phyloP scores from a whole-genome alignment of 2,113 vertebrate genomes.

The Nothoprocta perdicaria region DNA sequence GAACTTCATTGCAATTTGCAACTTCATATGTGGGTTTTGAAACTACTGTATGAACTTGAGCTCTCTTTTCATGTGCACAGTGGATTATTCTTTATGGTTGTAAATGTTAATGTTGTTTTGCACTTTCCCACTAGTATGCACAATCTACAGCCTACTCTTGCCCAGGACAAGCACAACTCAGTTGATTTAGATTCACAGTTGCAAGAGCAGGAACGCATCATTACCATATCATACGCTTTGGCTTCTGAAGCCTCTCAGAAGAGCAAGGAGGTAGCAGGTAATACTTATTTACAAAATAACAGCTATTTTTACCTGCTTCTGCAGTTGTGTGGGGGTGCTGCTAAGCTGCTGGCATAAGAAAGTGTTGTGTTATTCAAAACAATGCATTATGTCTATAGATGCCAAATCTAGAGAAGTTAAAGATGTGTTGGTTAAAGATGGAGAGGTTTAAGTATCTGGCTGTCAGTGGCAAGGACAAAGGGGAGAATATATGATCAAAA shows the following conservation, averaged over 20 bases:
- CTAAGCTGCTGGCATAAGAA: background rate
- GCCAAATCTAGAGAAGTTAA: background rate
- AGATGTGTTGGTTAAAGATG: background rate
- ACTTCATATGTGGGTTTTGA: background rate
- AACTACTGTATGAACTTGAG: background rate
- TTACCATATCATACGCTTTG: constrained; percentile 95
- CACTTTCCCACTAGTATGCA: constrained; percentile 82
- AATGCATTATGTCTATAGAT: background rate
- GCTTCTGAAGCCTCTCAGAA: constrained; percentile 97
- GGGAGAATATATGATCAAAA: background rate
- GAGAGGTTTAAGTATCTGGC: background rate
- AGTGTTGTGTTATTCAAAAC: background rate
- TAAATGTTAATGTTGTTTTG: constrained; percentile 55
- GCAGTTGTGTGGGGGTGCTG: background rate
- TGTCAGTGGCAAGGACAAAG: background rate
- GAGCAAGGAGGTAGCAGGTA: constrained; percentile 97
- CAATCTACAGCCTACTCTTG: constrained; percentile 81
- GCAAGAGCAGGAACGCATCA: constrained; percentile 94
- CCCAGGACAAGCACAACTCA: constrained; percentile 82
- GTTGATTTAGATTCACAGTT: constrained; percentile 86
- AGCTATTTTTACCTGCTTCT: constrained; percentile 29
- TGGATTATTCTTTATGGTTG: constrained; percentile 3
- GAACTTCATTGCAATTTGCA: accelerated
- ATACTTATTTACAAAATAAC: constrained; percentile 72
- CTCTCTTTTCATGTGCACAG: background rate